Percentiles rank a stretch among this genome's conserved stretches.
Conservation (phyloP, 2,113 vertebrate genomes). For the Chaetops frenatus region DNA sequence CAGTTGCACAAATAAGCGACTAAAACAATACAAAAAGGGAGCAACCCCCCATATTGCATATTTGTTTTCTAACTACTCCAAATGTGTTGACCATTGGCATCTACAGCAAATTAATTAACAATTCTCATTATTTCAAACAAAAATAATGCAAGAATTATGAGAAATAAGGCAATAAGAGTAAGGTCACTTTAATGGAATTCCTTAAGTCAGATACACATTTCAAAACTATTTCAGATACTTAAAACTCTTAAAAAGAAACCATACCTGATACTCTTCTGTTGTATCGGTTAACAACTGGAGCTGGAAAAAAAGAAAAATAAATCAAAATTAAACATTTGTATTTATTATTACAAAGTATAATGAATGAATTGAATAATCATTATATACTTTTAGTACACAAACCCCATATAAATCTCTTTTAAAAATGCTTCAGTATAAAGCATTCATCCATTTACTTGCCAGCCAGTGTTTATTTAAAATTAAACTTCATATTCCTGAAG, state of each 20-base stretch:
- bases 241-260: not conserved
- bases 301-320: constrained; percentile 69
- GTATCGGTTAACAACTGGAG: constrained; percentile 85
- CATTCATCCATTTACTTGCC: not conserved
- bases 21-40: not conserved
- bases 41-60: fast-evolving
- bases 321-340: not conserved
- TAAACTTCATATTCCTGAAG: not conserved
- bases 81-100: not conserved
- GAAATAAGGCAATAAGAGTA: not conserved
- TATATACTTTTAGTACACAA: not conserved
- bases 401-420: not conserved
- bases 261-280: constrained; percentile 96
- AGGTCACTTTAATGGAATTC: not conserved
- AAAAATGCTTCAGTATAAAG: not conserved
- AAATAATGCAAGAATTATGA: not conserved
- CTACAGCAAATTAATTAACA: not conserved
- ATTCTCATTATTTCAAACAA: not conserved
- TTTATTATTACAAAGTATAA: not conserved
- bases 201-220: not conserved
- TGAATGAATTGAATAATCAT: not conserved
- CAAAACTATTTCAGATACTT: not conserved
- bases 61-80: not conserved
- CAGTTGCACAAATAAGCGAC: not conserved
- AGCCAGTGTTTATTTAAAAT: not conserved